These are phyloP conservation scores for Phaonia tiefii DNA, from an alignment of 2,888 invertebrate genomes.

Conservation along the genomic window DNA sequence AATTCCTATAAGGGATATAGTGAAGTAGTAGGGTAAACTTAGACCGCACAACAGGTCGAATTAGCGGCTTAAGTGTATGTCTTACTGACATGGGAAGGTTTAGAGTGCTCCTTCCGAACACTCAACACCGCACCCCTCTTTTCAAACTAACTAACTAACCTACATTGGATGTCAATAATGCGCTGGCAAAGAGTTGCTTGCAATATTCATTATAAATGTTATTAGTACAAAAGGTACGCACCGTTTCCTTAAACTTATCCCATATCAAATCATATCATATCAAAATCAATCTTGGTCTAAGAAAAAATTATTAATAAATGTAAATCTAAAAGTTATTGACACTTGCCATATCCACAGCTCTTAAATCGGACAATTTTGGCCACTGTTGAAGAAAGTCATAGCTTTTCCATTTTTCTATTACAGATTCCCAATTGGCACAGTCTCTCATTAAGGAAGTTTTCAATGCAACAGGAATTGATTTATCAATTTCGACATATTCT, in stretches of 20 bases:
- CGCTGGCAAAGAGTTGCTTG: conserved; percentile 39
- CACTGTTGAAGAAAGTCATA: too few species aligned
- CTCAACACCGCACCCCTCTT: too few species aligned
- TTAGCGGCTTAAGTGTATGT: too few species aligned
- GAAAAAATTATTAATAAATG: conserved; percentile 1
- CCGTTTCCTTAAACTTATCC: conserved; percentile 39
- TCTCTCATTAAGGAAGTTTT: conserved; percentile 17
- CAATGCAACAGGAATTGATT: conserved; percentile 4
- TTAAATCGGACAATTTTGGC: too few species aligned
- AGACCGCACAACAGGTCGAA: too few species aligned
- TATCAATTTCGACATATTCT: too few species aligned
- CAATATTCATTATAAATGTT: conserved; percentile 50
- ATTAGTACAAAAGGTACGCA: conserved; percentile 33
- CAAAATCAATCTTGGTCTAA: conserved; percentile 54
- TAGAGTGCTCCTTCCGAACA: too few species aligned
- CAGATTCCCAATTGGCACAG: conserved; percentile 18
- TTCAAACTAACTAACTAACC: too few species aligned
- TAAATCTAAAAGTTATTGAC: background rate
- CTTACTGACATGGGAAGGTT: too few species aligned
- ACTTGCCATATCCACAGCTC: conserved; percentile 28
- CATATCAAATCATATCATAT: conserved; percentile 48
- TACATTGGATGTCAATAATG: background rate
- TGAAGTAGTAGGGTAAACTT: too few species aligned
- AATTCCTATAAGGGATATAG: too few species aligned
- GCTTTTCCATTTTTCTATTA: conserved; percentile 13